Conservation (phyloP, 1,140 invertebrate species). For the Procambarus virginalis region DNA sequence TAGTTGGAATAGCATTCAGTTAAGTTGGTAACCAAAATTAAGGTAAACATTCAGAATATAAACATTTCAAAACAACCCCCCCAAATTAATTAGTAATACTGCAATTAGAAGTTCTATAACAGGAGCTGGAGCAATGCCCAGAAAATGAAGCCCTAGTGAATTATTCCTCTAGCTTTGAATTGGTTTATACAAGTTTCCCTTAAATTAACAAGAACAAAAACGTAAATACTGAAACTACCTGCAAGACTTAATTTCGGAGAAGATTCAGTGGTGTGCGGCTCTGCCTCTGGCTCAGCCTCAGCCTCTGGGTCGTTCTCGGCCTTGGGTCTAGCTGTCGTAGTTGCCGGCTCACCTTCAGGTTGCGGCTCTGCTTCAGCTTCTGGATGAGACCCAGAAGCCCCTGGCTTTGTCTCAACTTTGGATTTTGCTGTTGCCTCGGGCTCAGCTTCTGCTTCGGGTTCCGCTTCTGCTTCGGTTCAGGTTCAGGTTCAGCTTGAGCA, state of each 20-base stretch:
- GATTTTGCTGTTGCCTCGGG: slow-evolving; percentile 30
- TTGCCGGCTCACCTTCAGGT: not conserved
- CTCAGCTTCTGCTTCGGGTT: slow-evolving; percentile 36
- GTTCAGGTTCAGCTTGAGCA: slow-evolving; percentile 72
- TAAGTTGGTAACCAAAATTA: too few species aligned
- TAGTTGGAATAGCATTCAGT: too few species aligned
- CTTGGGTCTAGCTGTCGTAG: not conserved
- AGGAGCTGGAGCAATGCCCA: too few species aligned
- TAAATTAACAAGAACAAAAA: not conserved
- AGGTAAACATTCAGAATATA: too few species aligned
- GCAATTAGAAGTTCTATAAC: too few species aligned
- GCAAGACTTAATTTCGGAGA: slow-evolving; percentile 24
- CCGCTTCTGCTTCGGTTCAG: slow-evolving; percentile 39
- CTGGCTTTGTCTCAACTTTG: slow-evolving; percentile 39
- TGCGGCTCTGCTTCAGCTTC: slow-evolving; percentile 70
- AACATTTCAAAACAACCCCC: too few species aligned
- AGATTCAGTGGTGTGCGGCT: not conserved
- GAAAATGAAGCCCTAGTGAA: too few species aligned
- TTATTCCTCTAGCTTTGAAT: too few species aligned
- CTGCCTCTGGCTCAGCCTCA: slow-evolving; percentile 75
- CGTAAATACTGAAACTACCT: slow-evolving; percentile 27
- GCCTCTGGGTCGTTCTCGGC: slow-evolving; percentile 70
- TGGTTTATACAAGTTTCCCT: too few species aligned
- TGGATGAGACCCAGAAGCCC: slow-evolving; percentile 75
- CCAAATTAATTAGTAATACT: too few species aligned